These are phyloP conservation scores for Drosophila lacicola DNA, from an alignment of 2,888 invertebrate species.

Conservation along the genomic window DNA sequence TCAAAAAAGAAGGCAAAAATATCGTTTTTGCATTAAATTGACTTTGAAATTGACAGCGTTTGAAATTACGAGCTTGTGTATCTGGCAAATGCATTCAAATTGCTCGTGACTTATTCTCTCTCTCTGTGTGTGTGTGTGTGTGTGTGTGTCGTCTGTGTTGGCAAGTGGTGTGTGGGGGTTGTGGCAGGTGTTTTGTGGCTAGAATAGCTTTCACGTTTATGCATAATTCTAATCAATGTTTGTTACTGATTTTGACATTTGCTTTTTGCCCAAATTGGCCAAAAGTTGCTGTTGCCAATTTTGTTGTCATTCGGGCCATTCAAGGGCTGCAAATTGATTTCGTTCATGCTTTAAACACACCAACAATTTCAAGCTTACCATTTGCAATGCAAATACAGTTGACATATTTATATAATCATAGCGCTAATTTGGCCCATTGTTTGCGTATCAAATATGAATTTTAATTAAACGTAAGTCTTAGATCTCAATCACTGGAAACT, in stretches of 20 bases:
- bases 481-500: constrained; percentile 1
- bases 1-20: constrained; percentile 71
- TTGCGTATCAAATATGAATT: constrained; percentile 17
- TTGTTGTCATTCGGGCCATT: constrained; percentile 34
- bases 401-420: constrained; percentile 1
- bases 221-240: constrained; percentile 56
- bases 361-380: not conserved
- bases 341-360: constrained; percentile 10
- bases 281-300: constrained; percentile 35
- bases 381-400: constrained; percentile 53
- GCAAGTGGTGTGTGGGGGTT: constrained; percentile 1
- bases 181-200: constrained; percentile 18
- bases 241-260: constrained; percentile 60
- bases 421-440: constrained; percentile 30
- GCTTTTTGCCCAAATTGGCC: constrained; percentile 45
- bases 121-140: not conserved
- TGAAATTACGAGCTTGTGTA: constrained; percentile 48
- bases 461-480: constrained; percentile 1
- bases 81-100: constrained; percentile 42
- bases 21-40: constrained; percentile 75
- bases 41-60: constrained; percentile 72
- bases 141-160: constrained; percentile 5
- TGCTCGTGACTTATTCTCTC: constrained; percentile 20
- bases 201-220: constrained; percentile 36
- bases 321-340: constrained; percentile 46